These are phyloP conservation scores for Hermatobates lingyangjiaoensis DNA, from an alignment of 1,140 invertebrate species.

Conservation along the genomic window DNA sequence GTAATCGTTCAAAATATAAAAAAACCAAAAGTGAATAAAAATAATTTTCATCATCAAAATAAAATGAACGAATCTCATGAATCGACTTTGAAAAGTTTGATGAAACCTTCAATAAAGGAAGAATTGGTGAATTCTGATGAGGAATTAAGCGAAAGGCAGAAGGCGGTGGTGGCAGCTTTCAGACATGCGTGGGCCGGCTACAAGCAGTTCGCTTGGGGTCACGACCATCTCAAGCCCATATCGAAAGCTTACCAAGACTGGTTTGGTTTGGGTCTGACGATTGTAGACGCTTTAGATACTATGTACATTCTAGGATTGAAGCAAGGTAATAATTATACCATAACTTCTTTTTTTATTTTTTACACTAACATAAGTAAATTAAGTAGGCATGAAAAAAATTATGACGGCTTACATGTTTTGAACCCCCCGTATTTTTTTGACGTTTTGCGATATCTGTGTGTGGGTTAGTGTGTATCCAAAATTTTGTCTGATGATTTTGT, in stretches of 20 bases:
- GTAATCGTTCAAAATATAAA: not conserved
- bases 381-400: too few species aligned
- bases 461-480: too few species aligned
- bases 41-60: not conserved
- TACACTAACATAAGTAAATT: too few species aligned
- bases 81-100: slow-evolving; percentile 2
- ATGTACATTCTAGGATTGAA: slow-evolving; percentile 79
- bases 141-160: slow-evolving; percentile 55
- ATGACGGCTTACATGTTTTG: too few species aligned
- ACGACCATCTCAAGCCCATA: slow-evolving; percentile 81
- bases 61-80: not conserved
- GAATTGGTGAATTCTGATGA: slow-evolving; percentile 29
- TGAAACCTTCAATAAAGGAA: not conserved
- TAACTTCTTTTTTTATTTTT: too few species aligned
- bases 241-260: slow-evolving; percentile 62
- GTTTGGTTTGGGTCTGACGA: slow-evolving; percentile 79
- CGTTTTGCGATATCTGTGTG: too few species aligned
- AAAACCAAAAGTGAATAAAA: slow-evolving; percentile 3
- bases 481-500: too few species aligned
- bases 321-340: too few species aligned
- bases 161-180: slow-evolving; percentile 66
- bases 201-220: slow-evolving; percentile 79
- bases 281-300: slow-evolving; percentile 79
- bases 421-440: too few species aligned
- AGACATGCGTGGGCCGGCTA: slow-evolving; percentile 84